These are phyloP conservation scores for Drosophila quasianomalipes DNA, from an alignment of 2,888 invertebrate genomes.

Conservation along the genomic window DNA sequence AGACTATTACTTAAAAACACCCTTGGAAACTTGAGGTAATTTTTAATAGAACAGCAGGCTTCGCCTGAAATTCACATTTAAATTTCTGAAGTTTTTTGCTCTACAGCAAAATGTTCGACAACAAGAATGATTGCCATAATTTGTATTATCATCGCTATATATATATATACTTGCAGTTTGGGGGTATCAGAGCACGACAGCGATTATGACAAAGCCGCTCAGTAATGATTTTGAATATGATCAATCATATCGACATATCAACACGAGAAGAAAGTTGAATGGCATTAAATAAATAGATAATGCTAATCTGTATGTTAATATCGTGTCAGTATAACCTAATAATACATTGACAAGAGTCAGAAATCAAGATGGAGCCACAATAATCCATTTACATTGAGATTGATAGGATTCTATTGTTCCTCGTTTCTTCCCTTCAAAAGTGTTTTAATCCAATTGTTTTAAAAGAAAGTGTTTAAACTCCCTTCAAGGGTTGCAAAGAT, in stretches of 20 bases:
- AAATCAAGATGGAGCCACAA: not conserved
- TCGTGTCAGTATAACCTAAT: not conserved
- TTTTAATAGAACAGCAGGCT: not conserved
- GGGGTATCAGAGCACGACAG: not conserved
- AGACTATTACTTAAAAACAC: not conserved
- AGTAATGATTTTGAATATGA: not conserved
- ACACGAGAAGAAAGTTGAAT: not conserved
- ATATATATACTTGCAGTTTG: too few species aligned
- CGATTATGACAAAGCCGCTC: not conserved
- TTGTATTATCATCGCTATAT: not conserved
- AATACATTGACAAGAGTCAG: not conserved
- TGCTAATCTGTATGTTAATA: not conserved
- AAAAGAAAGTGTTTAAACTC: not conserved
- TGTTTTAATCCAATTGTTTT: not conserved
- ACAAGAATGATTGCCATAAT: not conserved
- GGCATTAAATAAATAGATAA: not conserved
- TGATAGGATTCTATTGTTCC: not conserved
- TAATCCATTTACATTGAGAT: not conserved
- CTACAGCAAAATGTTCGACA: not conserved
- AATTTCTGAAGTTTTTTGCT: not conserved
- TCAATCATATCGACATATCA: not conserved
- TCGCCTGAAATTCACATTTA: not conserved
- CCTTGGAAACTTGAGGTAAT: not conserved
- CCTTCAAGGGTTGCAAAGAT: not conserved
- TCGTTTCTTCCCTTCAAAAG: not conserved